Conservation (phyloP, 2,888 invertebrate species). For the Thalpophila matura region DNA sequence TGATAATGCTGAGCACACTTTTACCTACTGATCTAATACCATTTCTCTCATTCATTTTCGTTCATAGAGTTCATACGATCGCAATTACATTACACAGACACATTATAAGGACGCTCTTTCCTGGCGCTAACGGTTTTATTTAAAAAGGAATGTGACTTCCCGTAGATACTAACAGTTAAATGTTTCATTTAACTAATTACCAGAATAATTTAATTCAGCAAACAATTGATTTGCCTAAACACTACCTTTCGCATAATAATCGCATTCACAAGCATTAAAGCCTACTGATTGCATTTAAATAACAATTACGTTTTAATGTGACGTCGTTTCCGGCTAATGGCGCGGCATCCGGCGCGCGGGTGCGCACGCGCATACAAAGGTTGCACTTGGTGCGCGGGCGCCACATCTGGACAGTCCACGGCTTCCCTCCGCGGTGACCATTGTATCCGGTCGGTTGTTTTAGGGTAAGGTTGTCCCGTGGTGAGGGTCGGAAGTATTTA, state of each 20-base stretch:
- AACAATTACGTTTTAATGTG: slow-evolving; percentile 81
- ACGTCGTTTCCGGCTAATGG: slow-evolving; percentile 76
- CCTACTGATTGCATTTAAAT: slow-evolving; percentile 77
- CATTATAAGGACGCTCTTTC: no score
- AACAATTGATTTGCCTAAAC: slow-evolving; percentile 55
- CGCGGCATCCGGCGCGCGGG: slow-evolving; percentile 74
- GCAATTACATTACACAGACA: no score
- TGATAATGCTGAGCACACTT: no score
- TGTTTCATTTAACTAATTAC: slow-evolving; percentile 24
- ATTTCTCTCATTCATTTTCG: no score
- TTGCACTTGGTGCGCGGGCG: slow-evolving; percentile 70
- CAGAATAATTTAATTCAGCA: slow-evolving; percentile 11
- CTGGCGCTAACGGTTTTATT: no score
- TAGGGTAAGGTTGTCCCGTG: slow-evolving; percentile 46
- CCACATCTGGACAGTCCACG: slow-evolving; percentile 73
- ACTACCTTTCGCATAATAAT: slow-evolving; percentile 52
- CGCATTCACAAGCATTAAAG: slow-evolving; percentile 55
- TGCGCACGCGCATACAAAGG: slow-evolving; percentile 81
- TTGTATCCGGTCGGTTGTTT: slow-evolving; percentile 57
- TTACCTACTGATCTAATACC: no score
- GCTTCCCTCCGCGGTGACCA: slow-evolving; percentile 56
- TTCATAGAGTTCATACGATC: no score
- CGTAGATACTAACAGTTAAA: no score
- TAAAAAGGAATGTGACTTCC: slow-evolving; percentile 18
- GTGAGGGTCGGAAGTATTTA: slow-evolving; percentile 25